Evolutionary conservation across 2,113 vertebrate species (phyloP).

Genomic region (Microtus oregoni): DNA sequence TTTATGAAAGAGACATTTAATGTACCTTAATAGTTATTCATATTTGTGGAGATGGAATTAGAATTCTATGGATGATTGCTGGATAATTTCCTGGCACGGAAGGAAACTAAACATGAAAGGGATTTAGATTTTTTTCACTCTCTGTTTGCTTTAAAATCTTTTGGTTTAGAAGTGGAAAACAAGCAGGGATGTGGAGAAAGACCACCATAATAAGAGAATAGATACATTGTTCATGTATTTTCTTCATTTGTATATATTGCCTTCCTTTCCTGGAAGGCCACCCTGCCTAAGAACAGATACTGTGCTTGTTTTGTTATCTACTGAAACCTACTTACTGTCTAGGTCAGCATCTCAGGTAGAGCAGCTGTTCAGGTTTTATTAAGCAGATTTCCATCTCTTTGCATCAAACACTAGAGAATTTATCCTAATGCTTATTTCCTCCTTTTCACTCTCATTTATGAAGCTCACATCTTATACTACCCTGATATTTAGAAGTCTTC

Average conservation of each 20-base stretch:
- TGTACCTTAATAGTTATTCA: background rate
- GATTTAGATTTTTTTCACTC: background rate
- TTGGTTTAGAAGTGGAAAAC: slow-evolving; percentile 53
- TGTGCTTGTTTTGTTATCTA: background rate
- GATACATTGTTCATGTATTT: background rate
- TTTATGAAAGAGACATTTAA: slow-evolving; percentile 42
- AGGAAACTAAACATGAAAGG: slow-evolving; percentile 21
- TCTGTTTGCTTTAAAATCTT: slow-evolving; percentile 33
- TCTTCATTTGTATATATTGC: slow-evolving; percentile 6
- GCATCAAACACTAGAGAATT: background rate
- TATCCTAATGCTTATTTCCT: background rate
- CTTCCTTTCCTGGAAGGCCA: slow-evolving; percentile 6
- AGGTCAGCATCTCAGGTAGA: background rate
- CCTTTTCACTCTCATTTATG: background rate
- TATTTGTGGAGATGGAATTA: slow-evolving; percentile 37
- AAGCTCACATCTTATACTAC: background rate
- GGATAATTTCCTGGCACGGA: slow-evolving; percentile 42
- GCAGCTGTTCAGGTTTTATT: background rate
- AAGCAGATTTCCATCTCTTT: slow-evolving; percentile 11
- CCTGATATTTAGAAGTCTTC: background rate
- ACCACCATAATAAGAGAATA: slow-evolving; percentile 16
- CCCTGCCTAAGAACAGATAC: background rate
- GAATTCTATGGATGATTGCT: slow-evolving; percentile 54
- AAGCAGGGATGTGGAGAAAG: background rate
- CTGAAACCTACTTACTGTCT: background rate